A percentile compares a stretch with the other conserved stretches of the same genome.
Evolutionary conservation across 2,888 invertebrate genomes (phyloP).

Genomic region (Linnaemya vulpina): DNA sequence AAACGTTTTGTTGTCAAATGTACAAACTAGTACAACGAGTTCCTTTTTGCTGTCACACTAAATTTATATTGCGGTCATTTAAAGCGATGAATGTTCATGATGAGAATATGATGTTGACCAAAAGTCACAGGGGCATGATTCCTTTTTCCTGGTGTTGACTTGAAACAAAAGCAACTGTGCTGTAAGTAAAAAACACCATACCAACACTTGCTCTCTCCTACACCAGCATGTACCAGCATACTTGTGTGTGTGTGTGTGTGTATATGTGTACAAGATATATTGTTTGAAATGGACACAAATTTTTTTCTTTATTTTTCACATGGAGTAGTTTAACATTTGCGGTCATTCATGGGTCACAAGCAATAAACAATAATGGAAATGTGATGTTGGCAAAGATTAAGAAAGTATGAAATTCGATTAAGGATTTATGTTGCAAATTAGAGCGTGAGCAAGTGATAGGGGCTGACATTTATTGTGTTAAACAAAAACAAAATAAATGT

Average conservation of each 20-base stretch:
- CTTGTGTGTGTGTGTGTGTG: background rate
- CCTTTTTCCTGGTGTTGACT: conserved; percentile 12
- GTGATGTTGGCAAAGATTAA: conserved; percentile 8
- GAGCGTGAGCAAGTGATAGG: background rate
- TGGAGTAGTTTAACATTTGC: conserved; percentile 20
- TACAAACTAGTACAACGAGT: conserved; percentile 12
- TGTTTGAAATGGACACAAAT: background rate
- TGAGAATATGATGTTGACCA: conserved; percentile 14
- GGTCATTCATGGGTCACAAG: conserved; percentile 15
- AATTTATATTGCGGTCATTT: conserved; percentile 32
- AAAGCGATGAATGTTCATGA: conserved; percentile 12
- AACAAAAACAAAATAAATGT: background rate
- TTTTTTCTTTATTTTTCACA: background rate
- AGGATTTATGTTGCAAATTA: background rate
- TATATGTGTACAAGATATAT: background rate
- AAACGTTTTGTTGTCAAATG: conserved; percentile 13
- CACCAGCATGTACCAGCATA: background rate
- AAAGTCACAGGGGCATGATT: conserved; percentile 20
- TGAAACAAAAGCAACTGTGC: background rate
- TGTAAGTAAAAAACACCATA: conserved; percentile 13
- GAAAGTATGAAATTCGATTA: background rate
- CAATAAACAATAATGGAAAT: background rate
- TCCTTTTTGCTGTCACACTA: conserved; percentile 9
- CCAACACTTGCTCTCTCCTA: too few relatives aligned
- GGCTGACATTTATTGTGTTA: background rate